Evolutionary conservation across 2,113 vertebrate genomes (phyloP).

Genomic region (Hemibates koningsi): DNA sequence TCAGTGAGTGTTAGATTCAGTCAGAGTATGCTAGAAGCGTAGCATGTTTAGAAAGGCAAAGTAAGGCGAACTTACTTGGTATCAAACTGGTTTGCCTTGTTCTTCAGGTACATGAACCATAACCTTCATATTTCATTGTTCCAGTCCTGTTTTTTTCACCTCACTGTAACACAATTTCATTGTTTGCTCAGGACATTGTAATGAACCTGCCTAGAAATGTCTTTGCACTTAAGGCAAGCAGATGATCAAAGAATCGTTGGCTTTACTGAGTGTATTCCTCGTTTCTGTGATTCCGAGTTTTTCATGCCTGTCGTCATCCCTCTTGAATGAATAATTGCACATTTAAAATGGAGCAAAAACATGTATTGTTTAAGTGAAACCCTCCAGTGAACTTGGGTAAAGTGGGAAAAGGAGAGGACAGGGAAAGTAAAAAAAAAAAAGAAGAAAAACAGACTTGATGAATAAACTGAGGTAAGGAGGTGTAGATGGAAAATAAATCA

Average conservation of each 20-base stretch:
- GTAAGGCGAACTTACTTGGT: rapidly evolving
- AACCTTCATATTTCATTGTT: background rate
- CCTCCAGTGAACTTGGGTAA: background rate
- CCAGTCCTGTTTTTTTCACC: background rate
- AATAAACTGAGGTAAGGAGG: background rate
- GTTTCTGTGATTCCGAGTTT: rapidly evolving
- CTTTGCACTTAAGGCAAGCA: background rate
- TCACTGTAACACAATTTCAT: background rate
- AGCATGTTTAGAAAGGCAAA: background rate
- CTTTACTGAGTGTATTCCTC: background rate
- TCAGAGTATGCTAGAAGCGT: background rate
- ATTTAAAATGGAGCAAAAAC: background rate
- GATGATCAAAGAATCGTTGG: conserved; percentile 30
- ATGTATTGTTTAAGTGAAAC: background rate
- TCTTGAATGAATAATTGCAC: background rate
- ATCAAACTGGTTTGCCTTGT: background rate
- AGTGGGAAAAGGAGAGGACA: background rate
- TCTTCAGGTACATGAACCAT: background rate
- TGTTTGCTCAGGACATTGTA: background rate
- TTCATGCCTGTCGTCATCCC: background rate
- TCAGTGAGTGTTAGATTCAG: background rate
- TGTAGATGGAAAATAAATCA: background rate
- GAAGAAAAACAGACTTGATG: background rate
- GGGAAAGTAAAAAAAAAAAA: background rate
- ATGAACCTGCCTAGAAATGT: conserved; percentile 4